Percentiles rank a stretch among this genome's conserved stretches.
phyloP scores from a whole-genome alignment of 2,113 vertebrate genomes.

The Bagarius yarrelli region DNA sequence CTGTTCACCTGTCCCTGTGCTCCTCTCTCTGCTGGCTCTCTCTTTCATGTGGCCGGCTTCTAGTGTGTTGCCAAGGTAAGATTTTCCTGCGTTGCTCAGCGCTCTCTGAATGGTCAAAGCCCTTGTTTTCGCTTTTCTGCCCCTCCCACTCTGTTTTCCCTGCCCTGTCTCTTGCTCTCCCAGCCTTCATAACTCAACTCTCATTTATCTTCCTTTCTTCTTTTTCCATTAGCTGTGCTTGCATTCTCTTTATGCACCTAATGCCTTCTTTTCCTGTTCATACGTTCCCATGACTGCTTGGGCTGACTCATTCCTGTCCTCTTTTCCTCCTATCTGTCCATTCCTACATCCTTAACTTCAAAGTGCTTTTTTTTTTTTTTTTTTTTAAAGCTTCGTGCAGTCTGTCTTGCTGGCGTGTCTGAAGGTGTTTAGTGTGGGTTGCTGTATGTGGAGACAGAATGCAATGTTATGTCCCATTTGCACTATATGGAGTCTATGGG shows the following conservation, averaged over 20 bases:
- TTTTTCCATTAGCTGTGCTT: conserved; percentile 14
- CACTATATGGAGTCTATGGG: conserved; percentile 25
- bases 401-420: not conserved
- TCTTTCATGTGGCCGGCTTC: conserved; percentile 53
- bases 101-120: conserved; percentile 66
- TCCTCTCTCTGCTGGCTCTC: conserved; percentile 51
- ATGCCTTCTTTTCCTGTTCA: conserved; percentile 26
- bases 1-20: conserved; percentile 70
- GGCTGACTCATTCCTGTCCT: conserved; percentile 50
- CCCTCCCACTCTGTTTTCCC: conserved; percentile 55
- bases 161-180: conserved; percentile 47
- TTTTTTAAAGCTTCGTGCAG: conserved; percentile 22
- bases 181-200: conserved; percentile 31
- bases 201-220: conserved; percentile 39
- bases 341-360: conserved; percentile 37
- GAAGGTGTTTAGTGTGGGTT: conserved; percentile 26
- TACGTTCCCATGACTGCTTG: conserved; percentile 30
- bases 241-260: conserved; percentile 17
- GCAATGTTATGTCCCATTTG: conserved; percentile 58
- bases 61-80: conserved; percentile 74
- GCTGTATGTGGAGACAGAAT: conserved; percentile 43
- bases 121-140: conserved; percentile 45
- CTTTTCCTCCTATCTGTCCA: conserved; percentile 33
- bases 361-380: conserved; percentile 41
- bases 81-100: conserved; percentile 68